phyloP scores from a whole-genome alignment of 2,113 vertebrate genomes.

The Cranoglanis bouderius region DNA sequence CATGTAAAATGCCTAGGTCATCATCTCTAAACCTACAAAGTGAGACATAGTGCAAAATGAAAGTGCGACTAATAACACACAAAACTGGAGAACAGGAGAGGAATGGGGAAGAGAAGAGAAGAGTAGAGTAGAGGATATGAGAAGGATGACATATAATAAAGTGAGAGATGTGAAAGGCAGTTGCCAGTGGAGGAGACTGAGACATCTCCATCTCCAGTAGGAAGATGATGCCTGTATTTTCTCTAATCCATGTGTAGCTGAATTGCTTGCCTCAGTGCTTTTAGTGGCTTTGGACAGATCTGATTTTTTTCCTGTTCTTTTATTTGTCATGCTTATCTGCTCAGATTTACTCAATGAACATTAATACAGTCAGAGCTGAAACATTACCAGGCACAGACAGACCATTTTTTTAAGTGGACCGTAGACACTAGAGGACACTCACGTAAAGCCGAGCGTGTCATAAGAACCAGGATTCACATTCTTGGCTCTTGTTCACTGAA shows the following conservation, averaged over 20 bases:
- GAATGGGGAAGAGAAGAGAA: slow-evolving; percentile 68
- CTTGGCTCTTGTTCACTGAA: slow-evolving; percentile 15
- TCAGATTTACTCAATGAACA: slow-evolving; percentile 4
- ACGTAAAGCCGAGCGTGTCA: slow-evolving; percentile 18
- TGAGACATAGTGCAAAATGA: background rate
- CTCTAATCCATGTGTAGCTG: background rate
- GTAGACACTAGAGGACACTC: slow-evolving; percentile 18
- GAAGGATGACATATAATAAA: background rate
- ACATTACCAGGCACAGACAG: slow-evolving; percentile 29
- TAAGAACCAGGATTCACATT: slow-evolving; percentile 1
- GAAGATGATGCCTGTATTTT: slow-evolving; percentile 9
- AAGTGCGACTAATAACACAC: background rate
- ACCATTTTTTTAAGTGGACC: slow-evolving; percentile 5
- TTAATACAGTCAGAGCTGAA: slow-evolving; percentile 14
- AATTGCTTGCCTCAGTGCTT: slow-evolving; percentile 15
- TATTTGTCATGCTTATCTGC: slow-evolving; percentile 1
- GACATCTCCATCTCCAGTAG: background rate
- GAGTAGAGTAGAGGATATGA: background rate
- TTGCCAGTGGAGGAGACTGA: slow-evolving; percentile 8
- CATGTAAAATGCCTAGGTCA: background rate
- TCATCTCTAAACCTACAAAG: background rate
- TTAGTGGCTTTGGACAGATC: slow-evolving; percentile 14
- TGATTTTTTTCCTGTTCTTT: background rate
- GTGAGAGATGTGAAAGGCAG: slow-evolving; percentile 9
- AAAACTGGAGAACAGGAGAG: slow-evolving; percentile 38